Percentiles rank a stretch among this genome's conserved stretches.
Evolutionary conservation across 2,888 invertebrate species (phyloP).

Genomic region (Epirrhoe tristata): DNA sequence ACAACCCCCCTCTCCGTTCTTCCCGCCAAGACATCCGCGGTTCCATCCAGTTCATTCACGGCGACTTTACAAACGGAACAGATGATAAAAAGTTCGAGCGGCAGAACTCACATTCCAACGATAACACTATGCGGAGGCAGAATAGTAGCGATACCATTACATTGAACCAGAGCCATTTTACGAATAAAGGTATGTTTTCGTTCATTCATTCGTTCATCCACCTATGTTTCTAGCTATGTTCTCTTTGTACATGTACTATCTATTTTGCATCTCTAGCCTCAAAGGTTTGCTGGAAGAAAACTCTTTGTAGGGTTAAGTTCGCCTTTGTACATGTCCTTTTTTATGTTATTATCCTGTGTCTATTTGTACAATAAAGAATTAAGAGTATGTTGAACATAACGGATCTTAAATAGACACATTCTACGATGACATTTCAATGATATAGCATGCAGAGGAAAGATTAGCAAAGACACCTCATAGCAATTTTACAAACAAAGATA

Average conservation of each 20-base stretch:
- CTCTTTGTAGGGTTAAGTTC: too few species aligned
- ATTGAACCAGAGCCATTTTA: slow-evolving; percentile 47
- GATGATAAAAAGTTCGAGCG: slow-evolving; percentile 80
- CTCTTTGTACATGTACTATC: too few species aligned
- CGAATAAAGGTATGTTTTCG: slow-evolving; percentile 51
- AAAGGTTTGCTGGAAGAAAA: too few species aligned
- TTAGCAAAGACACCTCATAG: slow-evolving; percentile 83
- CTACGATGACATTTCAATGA: slow-evolving; percentile 52
- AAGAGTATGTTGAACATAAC: too few species aligned
- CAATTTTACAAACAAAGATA: slow-evolving; percentile 58
- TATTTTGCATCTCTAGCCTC: too few species aligned
- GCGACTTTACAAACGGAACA: slow-evolving; percentile 79
- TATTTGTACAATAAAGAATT: too few species aligned
- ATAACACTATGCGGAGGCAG: slow-evolving; percentile 78
- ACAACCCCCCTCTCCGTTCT: slow-evolving; percentile 89
- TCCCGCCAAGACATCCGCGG: slow-evolving; percentile 91
- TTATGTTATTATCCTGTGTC: too few species aligned
- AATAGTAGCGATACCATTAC: slow-evolving; percentile 85
- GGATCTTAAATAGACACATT: too few species aligned
- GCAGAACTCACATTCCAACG: slow-evolving; percentile 76
- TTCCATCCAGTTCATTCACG: slow-evolving; percentile 89
- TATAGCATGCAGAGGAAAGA: slow-evolving; percentile 79
- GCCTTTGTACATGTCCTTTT: too few species aligned
- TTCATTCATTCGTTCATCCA: slow-evolving; percentile 7
- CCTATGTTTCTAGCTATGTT: too few species aligned